These are phyloP conservation scores for Drosophila novamexicana DNA, from an alignment of 1,140 invertebrate genomes.

Conservation along the genomic window DNA sequence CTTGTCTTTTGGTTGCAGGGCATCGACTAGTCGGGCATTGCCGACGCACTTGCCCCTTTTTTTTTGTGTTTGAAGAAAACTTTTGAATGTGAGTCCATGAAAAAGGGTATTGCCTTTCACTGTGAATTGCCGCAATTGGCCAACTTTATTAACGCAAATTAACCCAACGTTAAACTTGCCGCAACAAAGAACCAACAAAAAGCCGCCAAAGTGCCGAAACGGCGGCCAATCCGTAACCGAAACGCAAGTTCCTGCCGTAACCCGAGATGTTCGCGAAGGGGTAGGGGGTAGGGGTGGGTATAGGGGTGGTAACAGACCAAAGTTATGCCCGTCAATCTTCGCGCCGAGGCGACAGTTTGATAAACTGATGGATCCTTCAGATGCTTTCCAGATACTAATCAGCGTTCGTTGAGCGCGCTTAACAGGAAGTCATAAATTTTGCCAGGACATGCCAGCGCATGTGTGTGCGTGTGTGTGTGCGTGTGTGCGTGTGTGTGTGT, in stretches of 20 bases:
- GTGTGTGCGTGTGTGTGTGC: constrained; percentile 17
- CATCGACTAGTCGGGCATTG: too few species aligned
- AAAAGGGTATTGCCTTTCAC: too few species aligned
- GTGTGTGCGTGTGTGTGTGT: constrained; percentile 37
- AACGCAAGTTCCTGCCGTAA: background rate
- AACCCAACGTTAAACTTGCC: constrained; percentile 20
- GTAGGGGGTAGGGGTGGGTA: too few species aligned
- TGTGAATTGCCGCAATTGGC: too few species aligned
- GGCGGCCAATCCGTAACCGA: background rate
- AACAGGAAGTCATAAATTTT: constrained; percentile 79
- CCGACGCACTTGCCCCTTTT: too few species aligned
- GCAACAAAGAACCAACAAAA: constrained; percentile 17
- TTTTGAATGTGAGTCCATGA: too few species aligned
- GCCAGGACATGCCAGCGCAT: constrained; percentile 57
- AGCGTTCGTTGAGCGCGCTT: constrained; percentile 56
- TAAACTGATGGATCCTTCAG: constrained; percentile 67
- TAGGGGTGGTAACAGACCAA: constrained; percentile 1
- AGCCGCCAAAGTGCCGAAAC: constrained; percentile 13
- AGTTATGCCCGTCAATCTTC: constrained; percentile 74
- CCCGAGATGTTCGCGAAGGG: background rate
- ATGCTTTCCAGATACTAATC: constrained; percentile 70
- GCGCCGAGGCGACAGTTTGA: constrained; percentile 72
- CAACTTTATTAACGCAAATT: constrained; percentile 33
- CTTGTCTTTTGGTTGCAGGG: too few species aligned
- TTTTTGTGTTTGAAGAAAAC: too few species aligned